Conservation (phyloP, 2,797 vertebrate species). For the Tragopan temminckii region DNA sequence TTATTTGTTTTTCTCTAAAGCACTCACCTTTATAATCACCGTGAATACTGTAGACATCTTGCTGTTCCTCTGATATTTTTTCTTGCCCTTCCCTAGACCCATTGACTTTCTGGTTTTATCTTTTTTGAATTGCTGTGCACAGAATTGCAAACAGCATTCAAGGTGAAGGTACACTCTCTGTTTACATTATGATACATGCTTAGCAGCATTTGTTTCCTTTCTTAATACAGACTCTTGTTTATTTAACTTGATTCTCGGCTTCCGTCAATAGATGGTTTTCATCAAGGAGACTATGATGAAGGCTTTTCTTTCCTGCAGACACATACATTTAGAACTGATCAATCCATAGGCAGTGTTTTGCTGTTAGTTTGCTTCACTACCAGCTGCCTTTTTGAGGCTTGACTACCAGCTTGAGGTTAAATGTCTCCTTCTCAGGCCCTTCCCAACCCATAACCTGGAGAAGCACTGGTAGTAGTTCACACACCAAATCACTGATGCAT, state of each 20-base stretch:
- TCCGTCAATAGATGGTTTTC: background rate
- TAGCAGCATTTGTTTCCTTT: background rate
- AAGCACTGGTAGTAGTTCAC: background rate
- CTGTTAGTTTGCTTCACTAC: background rate
- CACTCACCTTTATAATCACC: slow-evolving; percentile 27
- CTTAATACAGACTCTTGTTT: background rate
- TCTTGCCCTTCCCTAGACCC: slow-evolving; percentile 9
- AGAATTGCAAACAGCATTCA: slow-evolving; percentile 26
- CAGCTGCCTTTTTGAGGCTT: background rate
- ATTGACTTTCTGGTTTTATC: background rate
- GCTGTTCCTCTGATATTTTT: slow-evolving; percentile 6
- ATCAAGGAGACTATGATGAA: background rate
- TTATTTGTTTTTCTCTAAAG: slow-evolving; percentile 34
- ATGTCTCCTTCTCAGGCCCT: background rate
- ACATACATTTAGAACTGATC: background rate
- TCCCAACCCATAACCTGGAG: background rate
- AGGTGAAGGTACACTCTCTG: slow-evolving; percentile 15
- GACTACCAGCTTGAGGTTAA: background rate
- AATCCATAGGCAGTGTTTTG: background rate
- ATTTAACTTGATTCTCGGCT: background rate
- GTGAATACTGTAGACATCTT: background rate
- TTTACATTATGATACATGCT: background rate
- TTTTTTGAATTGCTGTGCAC: background rate
- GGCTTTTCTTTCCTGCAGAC: background rate
- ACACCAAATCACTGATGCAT: background rate